phyloP scores from a whole-genome alignment of 1,140 invertebrate species.

The Lucilia cuprina region DNA sequence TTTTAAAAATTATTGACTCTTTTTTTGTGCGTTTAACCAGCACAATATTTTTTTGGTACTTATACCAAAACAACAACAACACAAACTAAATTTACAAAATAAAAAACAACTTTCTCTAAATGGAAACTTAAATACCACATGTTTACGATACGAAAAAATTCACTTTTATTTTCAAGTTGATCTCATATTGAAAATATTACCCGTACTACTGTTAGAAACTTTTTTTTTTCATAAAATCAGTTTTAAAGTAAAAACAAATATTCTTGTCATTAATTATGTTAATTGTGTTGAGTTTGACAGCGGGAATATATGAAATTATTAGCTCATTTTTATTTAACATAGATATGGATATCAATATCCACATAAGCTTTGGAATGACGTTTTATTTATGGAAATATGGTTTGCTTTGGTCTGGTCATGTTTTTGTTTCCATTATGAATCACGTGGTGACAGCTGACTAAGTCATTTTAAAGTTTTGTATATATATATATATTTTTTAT shows the following conservation, averaged over 20 bases:
- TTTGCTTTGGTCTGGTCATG: background rate
- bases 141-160: background rate
- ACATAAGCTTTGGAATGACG: background rate
- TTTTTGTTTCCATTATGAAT: conserved; percentile 14
- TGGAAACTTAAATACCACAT: background rate
- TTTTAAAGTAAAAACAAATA: background rate
- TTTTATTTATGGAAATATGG: background rate
- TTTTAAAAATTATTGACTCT: background rate
- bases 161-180: background rate
- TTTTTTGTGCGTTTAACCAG: conserved; percentile 1
- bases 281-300: background rate
- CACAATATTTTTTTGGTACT: background rate
- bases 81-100: background rate
- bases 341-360: background rate
- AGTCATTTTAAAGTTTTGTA: background rate
- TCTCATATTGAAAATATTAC: background rate
- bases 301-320: background rate
- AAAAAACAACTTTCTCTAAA: conserved; percentile 20
- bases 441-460: conserved; percentile 16
- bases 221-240: background rate
- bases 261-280: conserved; percentile 27
- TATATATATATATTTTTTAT: no score
- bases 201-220: no score
- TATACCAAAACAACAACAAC: background rate
- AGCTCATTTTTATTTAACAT: background rate